Percentiles rank a stretch among this genome's conserved stretches.
Conservation (phyloP, 2,113 vertebrate species). For the Campylomormyrus numenius region DNA sequence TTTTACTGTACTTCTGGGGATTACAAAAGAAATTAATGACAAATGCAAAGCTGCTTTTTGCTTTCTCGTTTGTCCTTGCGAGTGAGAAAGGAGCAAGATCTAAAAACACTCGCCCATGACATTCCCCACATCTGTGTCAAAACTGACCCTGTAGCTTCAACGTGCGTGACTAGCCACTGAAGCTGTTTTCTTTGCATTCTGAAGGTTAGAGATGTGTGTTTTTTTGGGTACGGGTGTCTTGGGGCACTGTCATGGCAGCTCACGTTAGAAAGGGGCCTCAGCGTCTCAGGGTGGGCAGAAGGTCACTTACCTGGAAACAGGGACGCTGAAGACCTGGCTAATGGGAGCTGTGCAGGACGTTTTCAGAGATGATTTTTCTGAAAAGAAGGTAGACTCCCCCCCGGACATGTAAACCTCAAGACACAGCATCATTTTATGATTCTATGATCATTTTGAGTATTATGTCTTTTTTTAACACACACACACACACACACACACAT, state of each 20-base stretch:
- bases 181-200: background rate
- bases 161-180: background rate
- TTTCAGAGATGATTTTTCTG: background rate
- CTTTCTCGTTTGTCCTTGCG: background rate
- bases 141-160: conserved; percentile 6
- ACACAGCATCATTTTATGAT: background rate
- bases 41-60: conserved; percentile 6
- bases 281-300: background rate
- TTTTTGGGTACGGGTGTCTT: background rate
- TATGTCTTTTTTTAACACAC: background rate
- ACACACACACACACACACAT: background rate
- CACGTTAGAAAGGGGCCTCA: background rate
- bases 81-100: background rate
- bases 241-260: background rate
- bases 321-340: background rate
- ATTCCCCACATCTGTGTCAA: background rate
- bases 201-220: background rate
- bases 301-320: background rate
- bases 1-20: conserved; percentile 22
- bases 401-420: background rate
- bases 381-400: background rate
- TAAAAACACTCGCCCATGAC: background rate
- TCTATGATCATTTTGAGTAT: background rate
- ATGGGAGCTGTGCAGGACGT: background rate
- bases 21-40: conserved; percentile 21